Base-by-base conservation (phyloP, 92 coral and sea anemone species). In the Palythoa grandis region DNA sequence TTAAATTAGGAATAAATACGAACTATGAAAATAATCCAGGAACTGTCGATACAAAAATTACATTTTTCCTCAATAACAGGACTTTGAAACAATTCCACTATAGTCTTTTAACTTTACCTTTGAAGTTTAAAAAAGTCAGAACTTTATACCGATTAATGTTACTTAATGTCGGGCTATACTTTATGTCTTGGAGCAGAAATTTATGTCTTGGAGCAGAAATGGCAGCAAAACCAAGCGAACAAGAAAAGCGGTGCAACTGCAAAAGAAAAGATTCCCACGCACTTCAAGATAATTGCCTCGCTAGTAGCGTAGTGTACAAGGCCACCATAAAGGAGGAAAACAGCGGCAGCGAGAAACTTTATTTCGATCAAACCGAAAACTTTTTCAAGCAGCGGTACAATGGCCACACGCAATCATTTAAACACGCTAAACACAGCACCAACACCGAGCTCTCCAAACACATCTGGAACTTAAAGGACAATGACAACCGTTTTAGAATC, bases 381-480 rank as follows among this genome's bases (percentile, higher is more conserved):
- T 71, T 50, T 50, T 71, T 71, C 76, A 72, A 72, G 76, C 76
- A 72, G 53, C 22, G 76, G 76, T 72, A 72, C 77, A 72, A 72
- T 39, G 54, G 77, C 54, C 77, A 72, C 12, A 72, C 77, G n/a
- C n/a, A n/a, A n/a, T n/a, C n/a, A n/a, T n/a, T 72, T 54, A 72
- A 22, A 48, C 35, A 50, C 50, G 79, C 15, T 61, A 74, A 48
- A 37, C 79, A 74, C 61, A 17, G 61, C 79, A 48, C 79, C 63
- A 74, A 74, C 79, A 74, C 79, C 61, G 79, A 74, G 79, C 79
- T 74, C 50, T 74, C 79, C 60, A 50, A 74, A 74, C 50, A 48
- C 39, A 47, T 74, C 79, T 74, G 79, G 79, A 48, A 74, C 79
- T 74, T 74, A 74, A 74, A 74, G 79, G 79, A 43, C 79, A 74